A percentile compares a stretch with the other conserved stretches of the same genome.
These are phyloP conservation scores for Drosophila pruinosa DNA, from an alignment of 1,140 invertebrate genomes.

Conservation along the genomic window DNA sequence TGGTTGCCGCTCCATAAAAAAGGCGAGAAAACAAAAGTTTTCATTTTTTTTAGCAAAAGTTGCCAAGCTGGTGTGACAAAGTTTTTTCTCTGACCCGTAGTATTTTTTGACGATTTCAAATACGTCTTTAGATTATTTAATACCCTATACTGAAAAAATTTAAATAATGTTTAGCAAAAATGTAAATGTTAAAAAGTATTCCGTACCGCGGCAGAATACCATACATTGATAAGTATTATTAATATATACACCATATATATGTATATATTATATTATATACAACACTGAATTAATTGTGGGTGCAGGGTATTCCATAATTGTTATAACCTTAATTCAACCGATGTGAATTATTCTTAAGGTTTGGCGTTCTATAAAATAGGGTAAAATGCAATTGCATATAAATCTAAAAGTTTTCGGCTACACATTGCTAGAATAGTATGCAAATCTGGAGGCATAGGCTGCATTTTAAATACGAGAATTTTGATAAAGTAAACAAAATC, in stretches of 20 bases:
- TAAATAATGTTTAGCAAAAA: too few species aligned
- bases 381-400: slow-evolving; percentile 66
- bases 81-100: slow-evolving; percentile 26
- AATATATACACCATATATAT: not conserved
- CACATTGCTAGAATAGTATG: slow-evolving; percentile 36
- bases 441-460: slow-evolving; percentile 38
- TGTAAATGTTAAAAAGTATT: too few species aligned
- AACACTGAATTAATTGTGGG: not conserved
- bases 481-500: not conserved
- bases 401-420: slow-evolving; percentile 59
- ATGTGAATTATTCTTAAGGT: slow-evolving; percentile 39
- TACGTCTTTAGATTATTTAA: slow-evolving; percentile 21
- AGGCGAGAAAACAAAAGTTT: slow-evolving; percentile 78
- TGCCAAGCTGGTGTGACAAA: slow-evolving; percentile 63
- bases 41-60: slow-evolving; percentile 63
- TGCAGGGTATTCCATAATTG: not conserved
- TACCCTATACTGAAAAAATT: not conserved
- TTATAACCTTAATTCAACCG: too few species aligned
- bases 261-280: too few species aligned
- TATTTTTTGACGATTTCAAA: slow-evolving; percentile 44
- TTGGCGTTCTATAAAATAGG: slow-evolving; percentile 53
- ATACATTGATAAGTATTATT: not conserved
- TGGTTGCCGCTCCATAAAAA: slow-evolving; percentile 66
- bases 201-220: too few species aligned
- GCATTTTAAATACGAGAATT: not conserved